phyloP scores from a whole-genome alignment of 1,140 invertebrate genomes.

The Radopholus similis region DNA sequence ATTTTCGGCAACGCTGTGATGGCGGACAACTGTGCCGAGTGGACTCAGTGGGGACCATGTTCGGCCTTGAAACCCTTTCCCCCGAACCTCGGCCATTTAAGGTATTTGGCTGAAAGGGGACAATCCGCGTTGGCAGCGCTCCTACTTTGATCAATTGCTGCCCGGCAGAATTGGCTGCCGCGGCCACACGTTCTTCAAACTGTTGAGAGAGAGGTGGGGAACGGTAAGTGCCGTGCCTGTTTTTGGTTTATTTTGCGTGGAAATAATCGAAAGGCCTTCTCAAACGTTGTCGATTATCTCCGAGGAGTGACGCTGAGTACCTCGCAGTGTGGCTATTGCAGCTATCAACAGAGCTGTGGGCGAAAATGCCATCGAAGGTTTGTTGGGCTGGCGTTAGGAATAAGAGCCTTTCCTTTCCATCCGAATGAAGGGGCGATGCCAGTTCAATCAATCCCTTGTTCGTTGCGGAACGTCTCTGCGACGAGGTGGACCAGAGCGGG shows the following conservation, averaged over 20 bases:
- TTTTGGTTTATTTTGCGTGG: constrained; percentile 11
- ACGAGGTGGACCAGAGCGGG: constrained; percentile 48
- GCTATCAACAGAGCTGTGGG: constrained; percentile 56
- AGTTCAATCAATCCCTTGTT: constrained; percentile 53
- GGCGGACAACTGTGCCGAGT: constrained; percentile 43
- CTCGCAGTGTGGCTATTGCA: constrained; percentile 54
- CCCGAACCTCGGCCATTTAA: not conserved
- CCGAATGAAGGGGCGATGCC: constrained; percentile 41
- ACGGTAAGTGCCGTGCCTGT: constrained; percentile 21
- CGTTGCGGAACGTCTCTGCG: constrained; percentile 53
- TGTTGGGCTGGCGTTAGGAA: not conserved
- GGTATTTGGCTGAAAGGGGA: constrained; percentile 54
- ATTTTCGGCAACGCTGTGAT: constrained; percentile 58
- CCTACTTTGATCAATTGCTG: constrained; percentile 58
- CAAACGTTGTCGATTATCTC: constrained; percentile 56
- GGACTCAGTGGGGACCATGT: constrained; percentile 58
- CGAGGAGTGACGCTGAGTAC: constrained; percentile 54
- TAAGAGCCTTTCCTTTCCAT: not conserved
- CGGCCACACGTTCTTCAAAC: constrained; percentile 56
- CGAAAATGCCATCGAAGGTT: constrained; percentile 54
- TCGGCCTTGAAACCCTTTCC: not conserved
- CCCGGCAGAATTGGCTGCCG: constrained; percentile 54
- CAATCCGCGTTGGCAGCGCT: constrained; percentile 42
- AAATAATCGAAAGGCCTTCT: constrained; percentile 55
- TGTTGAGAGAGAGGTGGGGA: constrained; percentile 55